phyloP scores from a whole-genome alignment of 2,797 vertebrate species.

The Sardinella longiceps region DNA sequence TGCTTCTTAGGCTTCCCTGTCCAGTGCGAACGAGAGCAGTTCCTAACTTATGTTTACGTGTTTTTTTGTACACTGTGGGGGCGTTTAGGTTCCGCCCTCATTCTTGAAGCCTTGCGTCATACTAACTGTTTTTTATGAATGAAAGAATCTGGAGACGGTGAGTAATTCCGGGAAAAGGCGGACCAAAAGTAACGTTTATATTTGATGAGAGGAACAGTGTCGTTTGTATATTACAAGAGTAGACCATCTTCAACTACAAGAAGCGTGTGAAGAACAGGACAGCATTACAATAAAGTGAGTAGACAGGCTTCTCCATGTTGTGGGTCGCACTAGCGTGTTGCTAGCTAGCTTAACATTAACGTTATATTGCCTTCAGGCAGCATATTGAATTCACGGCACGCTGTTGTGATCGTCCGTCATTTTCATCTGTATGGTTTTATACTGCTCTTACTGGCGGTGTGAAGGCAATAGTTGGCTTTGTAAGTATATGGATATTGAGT shows the following conservation, averaged over 20 bases:
- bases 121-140: constrained; percentile 99
- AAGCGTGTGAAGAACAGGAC: background rate
- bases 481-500: background rate
- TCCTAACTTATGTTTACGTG: constrained; percentile 2
- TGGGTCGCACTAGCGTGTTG: constrained; percentile 62
- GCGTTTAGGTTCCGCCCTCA: constrained; percentile 75
- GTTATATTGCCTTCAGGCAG: constrained; percentile 30
- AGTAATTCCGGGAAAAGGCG: constrained; percentile 98
- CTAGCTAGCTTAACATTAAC: constrained; percentile 65
- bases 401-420: constrained; percentile 59
- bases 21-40: background rate
- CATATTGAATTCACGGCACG: constrained; percentile 30
- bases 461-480: background rate
- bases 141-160: constrained; percentile 92
- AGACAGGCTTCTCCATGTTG: constrained; percentile 38
- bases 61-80: constrained; percentile 66
- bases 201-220: constrained; percentile 17
- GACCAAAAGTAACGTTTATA: constrained; percentile 59
- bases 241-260: background rate
- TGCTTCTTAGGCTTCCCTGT: background rate
- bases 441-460: background rate
- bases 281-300: background rate
- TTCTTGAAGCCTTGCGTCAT: constrained; percentile 86
- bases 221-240: constrained; percentile 6
- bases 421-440: background rate